These are phyloP conservation scores for Heteromurus nitidus DNA, from an alignment of 2,888 invertebrate species.

Conservation along the genomic window DNA sequence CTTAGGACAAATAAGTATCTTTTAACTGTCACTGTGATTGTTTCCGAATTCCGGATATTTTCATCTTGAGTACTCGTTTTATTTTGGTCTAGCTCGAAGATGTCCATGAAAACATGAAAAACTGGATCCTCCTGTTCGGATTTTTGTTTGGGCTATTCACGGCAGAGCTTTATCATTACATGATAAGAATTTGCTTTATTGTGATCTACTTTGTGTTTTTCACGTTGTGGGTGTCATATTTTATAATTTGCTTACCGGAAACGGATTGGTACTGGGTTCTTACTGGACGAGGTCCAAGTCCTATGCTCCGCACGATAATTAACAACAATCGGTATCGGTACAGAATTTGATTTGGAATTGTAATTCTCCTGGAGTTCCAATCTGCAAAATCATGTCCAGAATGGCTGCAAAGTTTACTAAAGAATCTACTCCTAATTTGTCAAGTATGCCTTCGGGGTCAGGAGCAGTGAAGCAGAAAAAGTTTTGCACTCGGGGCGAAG, in stretches of 20 bases:
- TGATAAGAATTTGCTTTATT: conserved; percentile 61
- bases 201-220: conserved; percentile 62
- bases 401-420: conserved; percentile 2
- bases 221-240: conserved; percentile 64
- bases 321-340: conserved; percentile 33
- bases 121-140: conserved; percentile 64
- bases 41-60: too few relatives aligned
- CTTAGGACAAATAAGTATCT: too few relatives aligned
- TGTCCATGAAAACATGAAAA: conserved; percentile 46
- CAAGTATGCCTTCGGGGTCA: neutral
- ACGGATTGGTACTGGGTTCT: conserved; percentile 66
- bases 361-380: too few relatives aligned
- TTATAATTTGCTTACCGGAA: conserved; percentile 66
- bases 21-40: too few relatives aligned
- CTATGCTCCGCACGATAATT: conserved; percentile 32
- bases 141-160: conserved; percentile 65
- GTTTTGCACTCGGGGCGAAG: conserved; percentile 54
- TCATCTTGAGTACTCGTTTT: too few relatives aligned
- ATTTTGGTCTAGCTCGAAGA: too few relatives aligned
- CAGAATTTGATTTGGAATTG: too few relatives aligned
- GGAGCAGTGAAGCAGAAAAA: conserved; percentile 27
- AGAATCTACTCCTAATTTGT: neutral
- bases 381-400: conserved; percentile 4
- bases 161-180: conserved; percentile 65
- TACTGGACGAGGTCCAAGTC: conserved; percentile 61